Conservation (phyloP, 2,113 vertebrate species). For the Alethe diademata region DNA sequence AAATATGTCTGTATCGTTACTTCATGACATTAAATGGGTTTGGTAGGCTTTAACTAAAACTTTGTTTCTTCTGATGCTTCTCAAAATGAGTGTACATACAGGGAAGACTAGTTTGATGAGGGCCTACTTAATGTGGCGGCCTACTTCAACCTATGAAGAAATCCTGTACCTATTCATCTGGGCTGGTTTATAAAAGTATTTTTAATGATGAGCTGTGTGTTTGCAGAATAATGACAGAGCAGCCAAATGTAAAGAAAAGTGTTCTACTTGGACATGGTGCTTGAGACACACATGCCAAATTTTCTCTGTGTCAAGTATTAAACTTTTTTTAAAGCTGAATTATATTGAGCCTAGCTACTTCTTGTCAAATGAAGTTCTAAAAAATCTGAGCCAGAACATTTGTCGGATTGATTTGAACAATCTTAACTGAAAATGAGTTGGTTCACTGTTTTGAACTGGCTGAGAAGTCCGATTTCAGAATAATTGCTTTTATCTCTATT, state of each 20-base stretch:
- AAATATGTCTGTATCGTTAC: background rate
- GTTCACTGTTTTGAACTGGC: background rate
- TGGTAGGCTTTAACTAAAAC: background rate
- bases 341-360: background rate
- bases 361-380: background rate
- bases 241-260: background rate
- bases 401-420: background rate
- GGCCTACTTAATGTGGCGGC: background rate
- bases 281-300: accelerated
- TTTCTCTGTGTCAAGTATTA: background rate
- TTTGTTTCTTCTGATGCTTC: background rate
- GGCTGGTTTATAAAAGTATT: background rate
- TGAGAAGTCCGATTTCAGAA: background rate
- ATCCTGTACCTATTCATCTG: background rate
- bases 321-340: background rate
- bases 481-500: background rate
- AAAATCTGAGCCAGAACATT: background rate
- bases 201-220: background rate
- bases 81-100: background rate
- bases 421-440: background rate
- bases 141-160: background rate
- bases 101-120: background rate
- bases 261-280: background rate
- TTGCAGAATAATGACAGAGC: background rate
- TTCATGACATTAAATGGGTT: background rate